Base-by-base conservation (phyloP, 1,140 invertebrate genomes). In the Zaprionus gabonicus region DNA sequence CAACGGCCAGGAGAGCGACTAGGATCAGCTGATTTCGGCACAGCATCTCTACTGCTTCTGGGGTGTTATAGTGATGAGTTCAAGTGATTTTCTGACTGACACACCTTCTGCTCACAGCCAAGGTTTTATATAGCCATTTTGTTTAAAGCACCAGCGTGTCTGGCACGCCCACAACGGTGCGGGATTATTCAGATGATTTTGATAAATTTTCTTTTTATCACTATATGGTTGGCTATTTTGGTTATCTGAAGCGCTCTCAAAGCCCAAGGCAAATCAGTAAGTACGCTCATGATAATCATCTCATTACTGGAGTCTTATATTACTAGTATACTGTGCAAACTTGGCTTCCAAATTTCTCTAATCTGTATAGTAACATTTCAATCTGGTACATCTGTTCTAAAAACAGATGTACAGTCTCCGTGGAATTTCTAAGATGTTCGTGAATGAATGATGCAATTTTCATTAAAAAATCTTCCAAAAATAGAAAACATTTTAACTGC, bases 61-160 rank as follows among this genome's bases (percentile, higher is more conserved):
- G 34, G 38, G 56, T 41, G 23, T 46, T 17, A 3, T 46, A 20
- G 27, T n/a, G 15, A 41, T 31, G 20, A 63, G 36, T 34, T 57
- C n/a, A 9, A 23, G 27, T 9, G 23, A 27, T 10, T 20, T 41
- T 20, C 38, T 34, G 38, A 70, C 71, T 74, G 58, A 63, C 41
- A 57, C 36, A 46, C 15, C 31, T 34, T 62, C 41, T 12, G n/a
- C 25, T 4, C 12, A 17, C 31, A 6, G 12, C 9, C 28, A 38
- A 49, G 71, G 57, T 62, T 44, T 74, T 74, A 62, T 69, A 74
- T 62, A 69, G 46, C 4, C 49, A 12, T 53, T 62, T 46, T 46
- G 41, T 46, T 5, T 46, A 17, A 46, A 2, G 6, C 41, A 17
- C 41, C 41, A 46, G 41, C 41, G 60, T n/a, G 4, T 20, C 4